Conservation (phyloP, 2,888 invertebrate species). For the Drosophila birchii region DNA sequence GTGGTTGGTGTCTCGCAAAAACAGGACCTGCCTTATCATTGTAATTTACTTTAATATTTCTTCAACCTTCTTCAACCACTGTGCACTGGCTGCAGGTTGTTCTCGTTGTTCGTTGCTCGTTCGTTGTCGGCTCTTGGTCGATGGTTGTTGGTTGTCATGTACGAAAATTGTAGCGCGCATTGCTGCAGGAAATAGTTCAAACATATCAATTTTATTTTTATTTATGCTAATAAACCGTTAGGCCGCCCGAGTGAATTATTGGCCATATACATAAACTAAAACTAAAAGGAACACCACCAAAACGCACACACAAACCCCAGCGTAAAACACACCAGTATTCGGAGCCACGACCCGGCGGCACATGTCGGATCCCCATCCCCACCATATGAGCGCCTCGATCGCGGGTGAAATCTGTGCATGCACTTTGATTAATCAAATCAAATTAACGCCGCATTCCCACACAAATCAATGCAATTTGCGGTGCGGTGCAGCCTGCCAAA, state of each 20-base stretch:
- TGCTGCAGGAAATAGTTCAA: slow-evolving; percentile 81
- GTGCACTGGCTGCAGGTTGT: slow-evolving; percentile 39
- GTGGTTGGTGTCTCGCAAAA: not conserved
- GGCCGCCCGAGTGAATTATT: slow-evolving; percentile 75
- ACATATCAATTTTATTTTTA: slow-evolving; percentile 81
- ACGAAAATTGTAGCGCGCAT: slow-evolving; percentile 79
- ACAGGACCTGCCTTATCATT: too few species aligned
- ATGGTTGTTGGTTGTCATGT: slow-evolving; percentile 75
- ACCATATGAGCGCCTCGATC: slow-evolving; percentile 21
- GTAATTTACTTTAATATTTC: not conserved
- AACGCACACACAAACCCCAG: slow-evolving; percentile 2
- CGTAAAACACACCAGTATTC: slow-evolving; percentile 3
- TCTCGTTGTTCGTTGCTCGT: slow-evolving; percentile 25
- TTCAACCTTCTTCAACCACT: not conserved
- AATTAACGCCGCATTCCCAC: slow-evolving; percentile 77
- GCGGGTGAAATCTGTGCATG: slow-evolving; percentile 67
- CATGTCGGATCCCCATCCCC: slow-evolving; percentile 39
- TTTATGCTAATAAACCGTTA: slow-evolving; percentile 80
- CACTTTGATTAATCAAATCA: slow-evolving; percentile 78
- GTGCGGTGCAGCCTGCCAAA: slow-evolving; percentile 49
- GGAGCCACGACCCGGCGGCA: slow-evolving; percentile 65
- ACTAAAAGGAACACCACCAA: not conserved
- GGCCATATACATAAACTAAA: slow-evolving; percentile 56
- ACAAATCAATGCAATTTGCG: slow-evolving; percentile 78
- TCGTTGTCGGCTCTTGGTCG: slow-evolving; percentile 29